Base-by-base conservation (phyloP, 2,888 invertebrate species). In the Dicycla oo region DNA sequence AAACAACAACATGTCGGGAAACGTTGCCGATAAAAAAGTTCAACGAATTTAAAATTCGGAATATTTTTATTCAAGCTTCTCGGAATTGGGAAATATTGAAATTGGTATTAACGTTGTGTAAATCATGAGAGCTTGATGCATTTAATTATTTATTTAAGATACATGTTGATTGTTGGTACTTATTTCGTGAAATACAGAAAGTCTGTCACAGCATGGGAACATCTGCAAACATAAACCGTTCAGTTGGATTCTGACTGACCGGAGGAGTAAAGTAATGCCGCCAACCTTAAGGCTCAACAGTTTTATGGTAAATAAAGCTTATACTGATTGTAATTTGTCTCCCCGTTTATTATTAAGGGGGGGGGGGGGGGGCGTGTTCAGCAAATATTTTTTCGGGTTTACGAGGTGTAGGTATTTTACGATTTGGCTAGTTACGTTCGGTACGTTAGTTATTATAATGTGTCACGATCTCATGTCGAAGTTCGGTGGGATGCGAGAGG, bases 401-500 rank as follows among this genome's bases (percentile, higher is more conserved):
- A 56, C 23, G 23, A 54, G 26, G 40, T 26, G 43, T 61, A 38
- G 13, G 43, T 61, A 38, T 11, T 67, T 70, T 57, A 56, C 40
- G 58, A 60, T 75, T 61, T 38, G 63, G 62, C 47, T 69, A 61
- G 56, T 67, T 72, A 45, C 15, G 8, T 43, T 64, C 49, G 49
- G 43, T 78, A 63, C 34, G 53, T 67, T 54, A 62, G 81, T 66
- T 84, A 80, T 77, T 64, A 77, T 78, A 75, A 73, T 76, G 76
- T 82, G 83, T 86, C 79, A 82, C 84, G 80, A 85, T 87, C 77
- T 83, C 84, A 78, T 84, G 88, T 87, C 86, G 86, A 86, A 85
- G 79, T 83, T 84, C 73, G 85, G 80, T 75, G 86, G 78, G 80
- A 72, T 83, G 82, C 63, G 67, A 82, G 79, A 82, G 78, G 79